Base-by-base conservation (phyloP, 1,140 invertebrate species). In the Meteorus sp. region DNA sequence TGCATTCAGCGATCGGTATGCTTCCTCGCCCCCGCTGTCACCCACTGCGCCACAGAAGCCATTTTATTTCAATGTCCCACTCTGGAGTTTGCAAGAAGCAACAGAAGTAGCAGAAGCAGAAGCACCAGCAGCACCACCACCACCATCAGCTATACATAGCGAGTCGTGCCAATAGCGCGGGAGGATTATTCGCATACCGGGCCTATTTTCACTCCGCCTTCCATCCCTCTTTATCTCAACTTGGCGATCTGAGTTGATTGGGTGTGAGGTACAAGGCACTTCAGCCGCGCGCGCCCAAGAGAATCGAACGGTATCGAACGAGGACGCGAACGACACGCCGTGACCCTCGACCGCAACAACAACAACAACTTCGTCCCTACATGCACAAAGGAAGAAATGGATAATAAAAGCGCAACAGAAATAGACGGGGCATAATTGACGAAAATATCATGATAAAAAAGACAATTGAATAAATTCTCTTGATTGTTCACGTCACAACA, bases 261-360 rank as follows among this genome's bases (percentile, higher is more conserved):
- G 76, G 76, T 77, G 76, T 67, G 73, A 76, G 73, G 71, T 78
- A 78, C 76, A 77, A 76, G 73, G 56, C 66, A 69, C 66, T 60
- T 72, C 67, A 66, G 70, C 74, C 71, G 70, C 75, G n/a, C n/a
- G n/a, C n/a, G n/a, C n/a, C n/a, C n/a, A n/a, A 48, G 45, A 48
- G 45, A 48, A 48, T n/a, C 45, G 20, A 25, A 48, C 20, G 25
- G 45, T 48, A 48, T 48, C 45, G 22, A 27, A 48, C 20, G 45
- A 44, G 35, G 41, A 44, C 41, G 41, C 35, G 35, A 15, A 48
- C 45, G 17, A 48, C 45, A 48, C 45, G 45, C 45, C 45, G 45
- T 48, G 45, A 48, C 45, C 45, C 45, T 48, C 45, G 45, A 48
- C 45, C 45, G 25, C 45, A 23, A 27, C 41, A 44, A 19, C 35